Conservation (phyloP, 2,797 vertebrate genomes). For the Vipera ursinii region DNA sequence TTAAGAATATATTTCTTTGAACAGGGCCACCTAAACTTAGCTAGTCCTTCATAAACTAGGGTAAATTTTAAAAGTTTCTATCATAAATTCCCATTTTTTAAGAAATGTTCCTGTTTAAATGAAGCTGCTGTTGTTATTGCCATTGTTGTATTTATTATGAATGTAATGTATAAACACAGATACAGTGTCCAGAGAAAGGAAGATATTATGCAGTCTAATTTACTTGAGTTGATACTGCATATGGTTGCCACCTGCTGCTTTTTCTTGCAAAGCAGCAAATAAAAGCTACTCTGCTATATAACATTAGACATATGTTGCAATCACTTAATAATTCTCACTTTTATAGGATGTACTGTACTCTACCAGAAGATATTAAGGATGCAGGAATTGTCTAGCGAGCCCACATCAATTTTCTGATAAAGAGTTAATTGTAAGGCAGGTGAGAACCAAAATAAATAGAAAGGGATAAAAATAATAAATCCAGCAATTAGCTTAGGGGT, state of each 20-base stretch:
- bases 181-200: neutral
- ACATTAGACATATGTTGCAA: constrained; percentile 32
- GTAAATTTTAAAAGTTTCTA: constrained; percentile 22
- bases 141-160: neutral
- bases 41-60: constrained; percentile 10
- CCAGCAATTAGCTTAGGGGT: neutral
- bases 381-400: neutral
- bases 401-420: constrained; percentile 34
- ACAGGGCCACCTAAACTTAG: no score
- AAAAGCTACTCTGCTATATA: constrained; percentile 33
- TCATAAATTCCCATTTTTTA: constrained; percentile 30
- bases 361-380: constrained; percentile 44
- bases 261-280: constrained; percentile 18
- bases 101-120: no score
- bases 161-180: neutral
- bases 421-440: constrained; percentile 15
- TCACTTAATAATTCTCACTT: constrained; percentile 55
- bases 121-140: no score
- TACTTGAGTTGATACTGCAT: constrained; percentile 47
- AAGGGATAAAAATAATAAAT: constrained; percentile 19
- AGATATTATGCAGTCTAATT: neutral
- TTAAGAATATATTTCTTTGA: neutral
- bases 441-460: constrained; percentile 8
- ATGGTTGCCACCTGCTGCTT: constrained; percentile 24
- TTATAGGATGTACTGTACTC: constrained; percentile 24